Evolutionary conservation across 2,888 invertebrate genomes (phyloP), one percentile per base, ranked within the genome.

Genomic region (Pollenia angustigena): DNA sequence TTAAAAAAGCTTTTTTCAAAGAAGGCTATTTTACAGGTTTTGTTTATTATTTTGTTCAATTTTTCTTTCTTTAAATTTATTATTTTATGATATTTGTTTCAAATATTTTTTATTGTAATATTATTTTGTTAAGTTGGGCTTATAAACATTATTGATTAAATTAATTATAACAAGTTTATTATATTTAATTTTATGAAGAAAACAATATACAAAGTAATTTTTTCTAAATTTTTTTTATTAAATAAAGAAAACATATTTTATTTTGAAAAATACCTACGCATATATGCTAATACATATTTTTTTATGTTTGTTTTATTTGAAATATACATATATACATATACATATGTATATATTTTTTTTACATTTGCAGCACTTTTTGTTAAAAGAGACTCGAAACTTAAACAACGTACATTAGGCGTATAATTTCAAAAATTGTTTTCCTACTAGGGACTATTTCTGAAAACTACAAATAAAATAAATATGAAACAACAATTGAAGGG

Each of bases 21-120:
- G 68, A 84, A 74, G 69, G 81, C 81, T 91, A 91, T 91, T 91
- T 91, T 90, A 90, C 90, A 91, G 91, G 90, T 91, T 91, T 91
- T 91, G 88, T 89, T 91, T 80, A 75, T 86, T 72, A 44, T 66
- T 40, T 76, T 58, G 12, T 74, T 42, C 18, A 23, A 2, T 23
- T 23, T 32, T 32, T 71, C 81, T 81, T 66, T 50, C 14, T 75
- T 66, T 68, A 69, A 69, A 42, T 50, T 58, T 54, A 62, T 23
- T 42, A 56, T 74, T 80, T 71, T 66, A 58, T 58, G 42, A 75
- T 69, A 80, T 46, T 68, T 71, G 9, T 81, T 78, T 75, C 16
- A 60, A 60, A 62, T 72, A 89, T 72, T 79, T 88, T 71, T 72
- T 64, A 72, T 72, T 81, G 10, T 62, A 80, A 64, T 72, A 42